These are phyloP conservation scores for Stylophora pistillata DNA, from an alignment of 64 coral and sea anemone species.

Conservation along the genomic window DNA sequence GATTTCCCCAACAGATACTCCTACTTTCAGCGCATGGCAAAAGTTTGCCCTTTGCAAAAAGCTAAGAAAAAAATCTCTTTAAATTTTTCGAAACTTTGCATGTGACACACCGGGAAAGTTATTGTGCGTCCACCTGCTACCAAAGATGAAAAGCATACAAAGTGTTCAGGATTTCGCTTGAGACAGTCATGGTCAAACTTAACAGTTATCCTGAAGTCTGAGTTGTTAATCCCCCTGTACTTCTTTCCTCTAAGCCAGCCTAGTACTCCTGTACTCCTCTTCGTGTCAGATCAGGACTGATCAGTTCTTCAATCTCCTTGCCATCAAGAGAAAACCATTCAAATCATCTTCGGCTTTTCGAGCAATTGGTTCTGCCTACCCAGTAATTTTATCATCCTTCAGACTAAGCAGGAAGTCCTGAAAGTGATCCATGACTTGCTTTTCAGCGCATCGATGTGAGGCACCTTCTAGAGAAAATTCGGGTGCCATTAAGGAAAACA, in stretches of 20 bases:
- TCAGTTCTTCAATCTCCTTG: slow-evolving; percentile 15
- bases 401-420: slow-evolving; percentile 38
- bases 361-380: slow-evolving; percentile 49
- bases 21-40: slow-evolving; percentile 40
- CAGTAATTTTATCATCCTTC: neutral
- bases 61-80: slow-evolving; percentile 43
- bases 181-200: slow-evolving; percentile 67
- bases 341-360: slow-evolving; percentile 48
- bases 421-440: slow-evolving; percentile 31
- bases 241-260: slow-evolving; percentile 75
- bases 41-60: slow-evolving; percentile 67
- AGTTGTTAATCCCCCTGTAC: slow-evolving; percentile 42
- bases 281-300: slow-evolving; percentile 21
- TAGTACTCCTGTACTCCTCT: slow-evolving; percentile 47
- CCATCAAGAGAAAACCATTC: slow-evolving; percentile 13
- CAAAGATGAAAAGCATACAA: slow-evolving; percentile 60
- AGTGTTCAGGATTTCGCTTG: slow-evolving; percentile 57
- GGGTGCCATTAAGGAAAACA: slow-evolving; percentile 51
- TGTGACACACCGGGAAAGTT: slow-evolving; percentile 60
- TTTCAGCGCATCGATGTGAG: neutral
- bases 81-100: slow-evolving; percentile 45
- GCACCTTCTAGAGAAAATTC: slow-evolving; percentile 7
- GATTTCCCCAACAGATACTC: neutral
- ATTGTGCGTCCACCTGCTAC: slow-evolving; percentile 54
- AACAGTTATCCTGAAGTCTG: slow-evolving; percentile 34